Conservation (phyloP, 2,113 vertebrate species). For the Pongo pygmaeus region DNA sequence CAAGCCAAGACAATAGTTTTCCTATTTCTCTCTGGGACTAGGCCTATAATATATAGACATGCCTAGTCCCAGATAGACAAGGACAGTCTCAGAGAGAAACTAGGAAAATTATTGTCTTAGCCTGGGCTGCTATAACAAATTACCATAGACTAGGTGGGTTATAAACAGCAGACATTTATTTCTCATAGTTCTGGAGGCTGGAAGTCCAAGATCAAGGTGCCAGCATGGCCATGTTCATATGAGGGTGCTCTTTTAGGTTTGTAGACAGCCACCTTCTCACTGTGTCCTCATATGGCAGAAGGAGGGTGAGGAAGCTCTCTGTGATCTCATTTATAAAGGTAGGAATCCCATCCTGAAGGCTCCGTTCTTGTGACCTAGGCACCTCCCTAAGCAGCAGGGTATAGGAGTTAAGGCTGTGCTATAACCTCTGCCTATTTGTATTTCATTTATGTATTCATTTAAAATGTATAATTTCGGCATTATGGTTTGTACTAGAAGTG, state of each 20-base stretch:
- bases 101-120: not conserved
- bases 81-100: too few species aligned
- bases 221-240: not conserved
- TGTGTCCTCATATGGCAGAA: not conserved
- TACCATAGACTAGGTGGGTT: not conserved
- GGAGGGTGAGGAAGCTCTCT: not conserved
- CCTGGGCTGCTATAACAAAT: not conserved
- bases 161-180: not conserved
- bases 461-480: not conserved
- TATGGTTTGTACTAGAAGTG: not conserved
- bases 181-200: not conserved
- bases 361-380: not conserved
- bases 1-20: not conserved
- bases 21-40: too few species aligned
- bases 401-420: not conserved
- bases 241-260: not conserved
- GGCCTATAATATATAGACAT: too few species aligned
- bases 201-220: not conserved
- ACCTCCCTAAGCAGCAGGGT: not conserved
- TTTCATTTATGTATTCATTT: not conserved
- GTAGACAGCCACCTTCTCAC: not conserved
- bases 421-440: not conserved
- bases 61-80: too few species aligned
- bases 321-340: not conserved
- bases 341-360: not conserved